Base-by-base conservation (phyloP, 1,140 invertebrate genomes). In the Neuroterus valhalla region DNA sequence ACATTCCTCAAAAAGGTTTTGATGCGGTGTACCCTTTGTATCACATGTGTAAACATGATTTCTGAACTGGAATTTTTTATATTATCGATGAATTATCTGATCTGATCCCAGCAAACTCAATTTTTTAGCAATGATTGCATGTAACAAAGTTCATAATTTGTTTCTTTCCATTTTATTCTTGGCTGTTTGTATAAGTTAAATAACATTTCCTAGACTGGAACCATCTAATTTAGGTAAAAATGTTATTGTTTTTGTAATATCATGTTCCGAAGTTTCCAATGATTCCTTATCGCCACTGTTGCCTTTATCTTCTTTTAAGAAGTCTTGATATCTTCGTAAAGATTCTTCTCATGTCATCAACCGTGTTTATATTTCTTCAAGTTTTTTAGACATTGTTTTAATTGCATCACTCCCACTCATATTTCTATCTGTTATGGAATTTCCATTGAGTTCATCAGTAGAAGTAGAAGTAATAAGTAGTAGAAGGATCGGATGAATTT, bases 241-340 rank as follows among this genome's bases (percentile, higher is more conserved):
- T 52, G 19, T 52, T 21, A 52, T 52, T n/a, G 15, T 52, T 52
- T 52, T 52, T 52, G 17, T 19, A 21, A 52, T 19, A 52, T 21
- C 46, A 17, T 50, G 17, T 50, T 50, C 46, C 46, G 46, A 14
- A 6, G 2, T 50, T 6, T 50, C 46, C n/a, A n/a, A 14, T 50
- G n/a, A 17, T 50, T 50, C 46, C 2, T 50, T 15, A 17, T 50
- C 15, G 17, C n/a, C 46, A 17, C 46, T 50, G 17, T 50, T 50
- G 15, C 3, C 5, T 17, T 17, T 15, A 6, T 50, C 46, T 14
- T 50, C n/a, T 5, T 2, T 31, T n/a, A 50, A 50, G 2, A n/a
- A 1, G 3, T 50, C 46, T 15, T 52, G 17, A 10, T 21, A 2
- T 52, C 17, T 21, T 52, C 48, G 10, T 17, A 21, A 21, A 10